Evolutionary conservation across 2,888 invertebrate genomes (phyloP).

Genomic region (Gymnocheta viridis): DNA sequence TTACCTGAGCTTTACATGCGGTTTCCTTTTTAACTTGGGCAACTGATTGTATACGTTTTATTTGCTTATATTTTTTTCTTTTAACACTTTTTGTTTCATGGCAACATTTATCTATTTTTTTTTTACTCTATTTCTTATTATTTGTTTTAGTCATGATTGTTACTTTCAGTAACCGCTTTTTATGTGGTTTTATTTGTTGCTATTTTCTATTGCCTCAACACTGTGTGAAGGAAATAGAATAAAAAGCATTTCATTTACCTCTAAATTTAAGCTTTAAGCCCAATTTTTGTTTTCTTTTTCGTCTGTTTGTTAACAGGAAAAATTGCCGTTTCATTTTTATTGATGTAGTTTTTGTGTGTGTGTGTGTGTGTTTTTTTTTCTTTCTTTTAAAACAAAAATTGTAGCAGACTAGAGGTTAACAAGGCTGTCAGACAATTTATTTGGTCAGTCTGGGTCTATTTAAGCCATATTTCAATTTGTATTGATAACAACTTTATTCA

Average conservation of each 20-base stretch:
- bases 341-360: neutral
- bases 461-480: slow-evolving; percentile 66
- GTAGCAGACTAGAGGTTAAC: slow-evolving; percentile 62
- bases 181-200: slow-evolving; percentile 49
- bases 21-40: slow-evolving; percentile 44
- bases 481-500: slow-evolving; percentile 38
- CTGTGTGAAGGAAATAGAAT: neutral
- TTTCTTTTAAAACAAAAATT: neutral
- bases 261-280: slow-evolving; percentile 35
- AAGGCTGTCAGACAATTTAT: slow-evolving; percentile 66
- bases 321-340: slow-evolving; percentile 24
- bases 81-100: neutral
- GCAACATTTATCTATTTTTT: neutral
- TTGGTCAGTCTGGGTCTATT: slow-evolving; percentile 54
- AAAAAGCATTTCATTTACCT: slow-evolving; percentile 31
- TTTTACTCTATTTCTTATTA: neutral
- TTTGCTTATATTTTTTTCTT: neutral
- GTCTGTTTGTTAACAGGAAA: slow-evolving; percentile 33
- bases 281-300: neutral
- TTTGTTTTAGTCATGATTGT: slow-evolving; percentile 43
- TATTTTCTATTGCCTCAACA: slow-evolving; percentile 9
- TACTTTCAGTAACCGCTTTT: slow-evolving; percentile 45
- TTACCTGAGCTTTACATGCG: slow-evolving; percentile 65
- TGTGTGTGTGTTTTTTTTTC: neutral
- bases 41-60: slow-evolving; percentile 22